These are phyloP conservation scores for Nettapus auritus DNA, from an alignment of 2,113 vertebrate species.

Conservation along the genomic window DNA sequence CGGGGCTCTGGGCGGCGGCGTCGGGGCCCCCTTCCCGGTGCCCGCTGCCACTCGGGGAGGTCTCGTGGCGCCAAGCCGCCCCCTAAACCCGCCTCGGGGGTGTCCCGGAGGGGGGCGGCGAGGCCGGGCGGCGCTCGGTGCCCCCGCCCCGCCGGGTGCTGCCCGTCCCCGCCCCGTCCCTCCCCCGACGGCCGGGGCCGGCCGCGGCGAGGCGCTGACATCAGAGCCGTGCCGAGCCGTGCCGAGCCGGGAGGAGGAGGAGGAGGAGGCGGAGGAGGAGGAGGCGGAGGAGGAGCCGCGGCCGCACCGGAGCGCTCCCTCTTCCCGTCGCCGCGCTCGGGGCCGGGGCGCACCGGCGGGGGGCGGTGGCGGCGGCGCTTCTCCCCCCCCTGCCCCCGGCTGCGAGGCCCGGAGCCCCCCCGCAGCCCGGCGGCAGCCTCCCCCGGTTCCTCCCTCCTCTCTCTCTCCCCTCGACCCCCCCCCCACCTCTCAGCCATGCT, in stretches of 20 bases:
- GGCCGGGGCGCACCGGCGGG: not conserved
- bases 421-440: not conserved
- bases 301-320: not conserved
- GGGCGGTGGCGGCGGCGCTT: not conserved
- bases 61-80: too few relatives aligned
- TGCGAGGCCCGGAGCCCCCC: not conserved
- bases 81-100: too few relatives aligned
- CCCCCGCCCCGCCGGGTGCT: not conserved
- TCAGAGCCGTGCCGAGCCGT: constrained; percentile 38
- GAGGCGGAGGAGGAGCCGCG: not conserved
- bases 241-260: not conserved
- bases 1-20: too few relatives aligned
- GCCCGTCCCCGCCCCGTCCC: not conserved
- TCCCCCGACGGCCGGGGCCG: not conserved
- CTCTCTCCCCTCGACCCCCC: not conserved
- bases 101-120: not conserved
- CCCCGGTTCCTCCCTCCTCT: not conserved
- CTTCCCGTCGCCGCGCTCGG: not conserved
- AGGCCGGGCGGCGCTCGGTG: not conserved
- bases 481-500: not conserved
- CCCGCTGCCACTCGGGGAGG: not conserved
- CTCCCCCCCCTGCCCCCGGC: not conserved
- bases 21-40: too few relatives aligned
- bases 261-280: not conserved
- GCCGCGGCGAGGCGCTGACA: constrained; percentile 63